Evolutionary conservation across 2,113 vertebrate species (phyloP), one percentile per base, ranked within the genome.

Genomic region (Scatophagus argus): DNA sequence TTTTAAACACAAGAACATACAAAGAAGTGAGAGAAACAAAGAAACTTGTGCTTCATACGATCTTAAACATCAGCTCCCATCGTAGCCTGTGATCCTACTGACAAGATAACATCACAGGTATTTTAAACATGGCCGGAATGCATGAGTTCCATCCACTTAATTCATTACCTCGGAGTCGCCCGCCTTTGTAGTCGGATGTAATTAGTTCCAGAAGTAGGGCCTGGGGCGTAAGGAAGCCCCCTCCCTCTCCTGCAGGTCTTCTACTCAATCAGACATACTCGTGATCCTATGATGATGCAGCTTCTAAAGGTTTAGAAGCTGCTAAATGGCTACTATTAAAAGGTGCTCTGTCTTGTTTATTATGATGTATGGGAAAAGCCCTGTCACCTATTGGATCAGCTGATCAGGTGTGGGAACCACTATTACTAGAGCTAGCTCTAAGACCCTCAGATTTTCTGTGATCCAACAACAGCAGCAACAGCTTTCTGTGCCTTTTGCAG

Each of bases 41-140:
- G 34, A 73, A n/a, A 36, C 23, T 23, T 16, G 21, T 39, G 32
- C 46, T 29, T n/a, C 25, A 14, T 2, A n/a, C 29, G 41, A 63
- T 51, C 67, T 68, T 44, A 62, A 81, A 69, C 74, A 54, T 63
- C 54, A 21, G 38, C 63, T 67, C 44, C 34, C 21, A 10, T 51
- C 6, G 10, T 8, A 46, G 68, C 79, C 61, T 4, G 52, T 19
- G 34, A 39, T 63, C 32, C 52, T 23, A 27, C 11, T 62, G 67
- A 85, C 73, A 16, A 77, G 88, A 89, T 91, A 88, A 83, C 83
- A 86, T 78, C 79, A 66, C 88, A 83, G 89, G 84, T 83, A 89
- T 89, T 84, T 78, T 79, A 88, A 90, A 92, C 84, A 87, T 65
- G 87, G 81, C 69, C 17, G 86, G 89, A 91, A 89, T 90, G 86